Conservation (phyloP, 2,113 vertebrate genomes). For the Aegithalos caudatus region DNA sequence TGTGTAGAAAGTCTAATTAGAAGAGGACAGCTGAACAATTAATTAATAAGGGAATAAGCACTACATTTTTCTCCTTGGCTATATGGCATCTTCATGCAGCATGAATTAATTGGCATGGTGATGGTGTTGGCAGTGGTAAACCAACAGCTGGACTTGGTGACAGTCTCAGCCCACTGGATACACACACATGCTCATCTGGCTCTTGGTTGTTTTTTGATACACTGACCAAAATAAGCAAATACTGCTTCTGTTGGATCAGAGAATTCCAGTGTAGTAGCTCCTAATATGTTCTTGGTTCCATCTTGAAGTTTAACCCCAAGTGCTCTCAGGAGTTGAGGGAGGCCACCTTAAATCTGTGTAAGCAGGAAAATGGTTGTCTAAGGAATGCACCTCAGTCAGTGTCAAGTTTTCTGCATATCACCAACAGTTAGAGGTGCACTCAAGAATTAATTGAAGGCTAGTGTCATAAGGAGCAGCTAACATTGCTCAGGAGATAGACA, state of each 20-base stretch:
- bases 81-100: background rate
- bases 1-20: conserved; percentile 39
- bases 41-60: conserved; percentile 14
- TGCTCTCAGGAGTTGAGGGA: background rate
- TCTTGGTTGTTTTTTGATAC: background rate
- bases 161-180: background rate
- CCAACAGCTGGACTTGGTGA: background rate
- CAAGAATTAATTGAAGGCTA: background rate
- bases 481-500: background rate
- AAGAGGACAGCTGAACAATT: conserved; percentile 35
- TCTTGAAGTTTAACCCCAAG: background rate
- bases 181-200: background rate
- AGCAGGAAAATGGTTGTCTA: background rate
- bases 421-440: background rate
- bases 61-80: background rate
- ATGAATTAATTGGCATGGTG: background rate
- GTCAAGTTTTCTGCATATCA: background rate
- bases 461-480: background rate
- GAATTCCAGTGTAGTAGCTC: background rate
- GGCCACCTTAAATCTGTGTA: accelerated
- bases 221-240: background rate
- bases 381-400: background rate
- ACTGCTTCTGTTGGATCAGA: background rate
- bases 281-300: accelerated
- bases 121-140: background rate